phyloP scores from a whole-genome alignment of 2,888 invertebrate genomes.

The Microchrysa polita region DNA sequence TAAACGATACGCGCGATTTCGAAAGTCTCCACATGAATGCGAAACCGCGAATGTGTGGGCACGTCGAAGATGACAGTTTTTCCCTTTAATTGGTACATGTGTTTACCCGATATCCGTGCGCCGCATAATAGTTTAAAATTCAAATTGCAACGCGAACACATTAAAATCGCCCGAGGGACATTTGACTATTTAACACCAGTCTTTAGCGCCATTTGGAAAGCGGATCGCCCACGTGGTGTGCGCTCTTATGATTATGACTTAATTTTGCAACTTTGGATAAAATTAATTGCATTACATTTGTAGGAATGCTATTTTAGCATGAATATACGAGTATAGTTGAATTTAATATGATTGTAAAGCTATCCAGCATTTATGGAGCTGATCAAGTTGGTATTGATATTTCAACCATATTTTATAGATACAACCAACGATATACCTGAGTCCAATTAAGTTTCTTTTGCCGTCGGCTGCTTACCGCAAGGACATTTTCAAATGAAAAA shows the following conservation, averaged over 20 bases:
- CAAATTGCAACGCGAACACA: neutral
- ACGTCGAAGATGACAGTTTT: slow-evolving; percentile 27
- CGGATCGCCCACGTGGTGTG: neutral
- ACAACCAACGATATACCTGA: no score
- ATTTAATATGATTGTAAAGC: no score
- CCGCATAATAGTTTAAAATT: neutral
- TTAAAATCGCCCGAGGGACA: neutral
- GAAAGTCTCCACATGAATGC: slow-evolving; percentile 5
- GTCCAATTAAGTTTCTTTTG: slow-evolving; percentile 30
- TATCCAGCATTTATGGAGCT: no score
- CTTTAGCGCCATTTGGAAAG: neutral
- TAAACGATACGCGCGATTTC: slow-evolving; percentile 8
- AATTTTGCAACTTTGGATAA: slow-evolving; percentile 7
- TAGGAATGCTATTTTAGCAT: no score
- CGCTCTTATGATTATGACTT: neutral
- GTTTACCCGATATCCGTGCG: neutral
- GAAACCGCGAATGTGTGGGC: slow-evolving; percentile 32
- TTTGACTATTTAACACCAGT: neutral
- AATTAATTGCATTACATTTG: no score
- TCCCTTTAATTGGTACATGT: slow-evolving; percentile 30
- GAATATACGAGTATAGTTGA: no score
- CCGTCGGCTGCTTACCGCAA: slow-evolving; percentile 9
- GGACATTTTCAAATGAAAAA: slow-evolving; percentile 35
- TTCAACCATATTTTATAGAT: no score
- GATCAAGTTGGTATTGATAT: no score